Base-by-base conservation (phyloP, 1,140 invertebrate genomes). In the Leptinotarsa texana region DNA sequence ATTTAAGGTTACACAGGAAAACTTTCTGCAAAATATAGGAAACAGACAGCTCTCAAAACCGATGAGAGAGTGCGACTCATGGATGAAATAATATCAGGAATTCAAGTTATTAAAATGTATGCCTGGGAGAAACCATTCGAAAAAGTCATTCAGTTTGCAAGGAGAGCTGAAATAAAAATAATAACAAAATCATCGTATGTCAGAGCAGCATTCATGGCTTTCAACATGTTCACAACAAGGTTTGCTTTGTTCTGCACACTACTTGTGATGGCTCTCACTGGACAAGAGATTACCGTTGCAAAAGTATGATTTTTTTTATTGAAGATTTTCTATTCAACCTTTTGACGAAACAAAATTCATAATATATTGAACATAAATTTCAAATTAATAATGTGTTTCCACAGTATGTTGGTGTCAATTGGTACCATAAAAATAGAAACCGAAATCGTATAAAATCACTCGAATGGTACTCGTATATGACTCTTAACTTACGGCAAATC, bases 71-170 rank as follows among this genome's bases (percentile, higher is more conserved):
- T 95, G 1, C 86, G 92, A 4, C 81, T 94, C 17, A 94, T 94
- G 92, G 92, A 92, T 79, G 93, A 95, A 85, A 91, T 95, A 22
- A 89, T 95, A 18, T 88, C 87, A 2, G 90, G 90, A 0, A 87
- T 91, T 0, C 89, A 90, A 78, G 91, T 96, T 1, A 93, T 95
- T 87, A n/a, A 95, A 84, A 93, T 94, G 92, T 93, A 93, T 78
- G 89, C 91, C 0, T 93, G 92, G 92, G 92, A 93, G 79, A 90
- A 89, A 78, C 89, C 91, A 0, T 93, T 93, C 78, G 88, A 88
- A 24, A 86, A 87, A 17, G 77, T 92, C 3, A 86, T 93, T 2
- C 84, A 87, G 17, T 65, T 86, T 0, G 89, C 90, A 0, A 84
- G 92, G 73, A 88, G 80, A 76, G 81, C 88, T 24, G 91, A 93